These are phyloP conservation scores for Luperina testacea DNA, from an alignment of 2,888 invertebrate species.

Conservation along the genomic window DNA sequence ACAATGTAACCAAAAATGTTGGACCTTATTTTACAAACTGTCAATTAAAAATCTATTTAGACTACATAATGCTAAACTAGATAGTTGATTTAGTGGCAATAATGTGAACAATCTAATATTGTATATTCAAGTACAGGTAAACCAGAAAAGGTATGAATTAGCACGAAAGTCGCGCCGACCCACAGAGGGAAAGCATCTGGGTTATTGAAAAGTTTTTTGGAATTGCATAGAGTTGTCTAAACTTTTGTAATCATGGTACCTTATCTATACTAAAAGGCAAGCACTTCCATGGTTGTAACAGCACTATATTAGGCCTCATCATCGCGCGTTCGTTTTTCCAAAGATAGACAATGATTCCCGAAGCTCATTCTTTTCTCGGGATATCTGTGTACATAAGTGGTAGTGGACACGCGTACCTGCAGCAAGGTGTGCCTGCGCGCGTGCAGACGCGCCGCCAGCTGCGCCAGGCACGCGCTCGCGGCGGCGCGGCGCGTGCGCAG, in stretches of 20 bases:
- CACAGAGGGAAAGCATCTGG: neutral
- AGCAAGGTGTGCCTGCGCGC: conserved; percentile 95
- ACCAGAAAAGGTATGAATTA: neutral
- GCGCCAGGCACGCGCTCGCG: too few relatives aligned
- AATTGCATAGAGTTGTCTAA: neutral
- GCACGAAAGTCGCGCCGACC: neutral
- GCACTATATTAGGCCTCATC: too few relatives aligned
- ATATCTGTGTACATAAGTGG: neutral
- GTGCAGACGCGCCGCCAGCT: too few relatives aligned
- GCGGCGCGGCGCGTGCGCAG: too few relatives aligned
- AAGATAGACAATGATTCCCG: neutral
- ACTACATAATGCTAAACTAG: too few relatives aligned
- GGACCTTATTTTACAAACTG: neutral
- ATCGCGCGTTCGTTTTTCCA: neutral
- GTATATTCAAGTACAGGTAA: neutral
- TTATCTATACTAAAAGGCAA: neutral
- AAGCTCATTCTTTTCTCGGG: neutral
- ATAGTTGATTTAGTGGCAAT: neutral
- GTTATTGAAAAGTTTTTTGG: neutral
- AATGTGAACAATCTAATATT: neutral
- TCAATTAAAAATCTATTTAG: neutral
- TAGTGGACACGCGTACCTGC: conserved; percentile 66
- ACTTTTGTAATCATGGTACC: neutral
- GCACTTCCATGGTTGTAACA: too few relatives aligned
- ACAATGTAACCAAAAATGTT: neutral